phyloP scores from a whole-genome alignment of 2,113 vertebrate genomes.

The rabbit (Oryctolagus cuniculus) region mOryCun1.1 NC_091453.1:49747001-49747500 shows the following conservation, averaged over 20 bases:
- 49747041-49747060: background rate
- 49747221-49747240: background rate
- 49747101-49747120: background rate
- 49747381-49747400: no score
- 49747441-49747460: no score
- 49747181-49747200: background rate
- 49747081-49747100: background rate
- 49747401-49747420: no score
- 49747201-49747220: background rate
- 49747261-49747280: background rate
- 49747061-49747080: background rate
- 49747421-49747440: no score
- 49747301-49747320: background rate
- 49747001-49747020: background rate
- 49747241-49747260: background rate
- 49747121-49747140: background rate
- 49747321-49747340: background rate
- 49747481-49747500: no score
- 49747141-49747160: background rate
- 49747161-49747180: background rate
- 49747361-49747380: no score
- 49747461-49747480: no score
- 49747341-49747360: background rate
- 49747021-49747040: background rate
- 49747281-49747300: background rate